Base-by-base conservation (phyloP, 1,140 invertebrate genomes). In the Drosophila bipectinata region DNA sequence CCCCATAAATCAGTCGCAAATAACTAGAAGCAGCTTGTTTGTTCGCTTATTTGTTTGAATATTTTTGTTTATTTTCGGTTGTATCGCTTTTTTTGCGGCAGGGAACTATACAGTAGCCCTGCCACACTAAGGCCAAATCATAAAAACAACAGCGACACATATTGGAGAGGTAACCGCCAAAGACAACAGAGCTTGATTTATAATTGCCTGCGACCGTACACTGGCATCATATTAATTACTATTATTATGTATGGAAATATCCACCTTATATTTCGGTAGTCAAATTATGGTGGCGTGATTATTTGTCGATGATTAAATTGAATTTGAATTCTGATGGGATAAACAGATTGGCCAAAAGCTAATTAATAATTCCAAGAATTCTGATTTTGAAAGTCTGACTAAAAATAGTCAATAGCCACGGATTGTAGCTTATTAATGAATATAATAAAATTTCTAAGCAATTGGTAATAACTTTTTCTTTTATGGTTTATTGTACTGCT, bases 1-100 rank as follows among this genome's bases (percentile, higher is more conserved):
- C 83, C 83, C 83, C 83, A 81, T 87, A 87, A 83, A 87, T 88
- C 83, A 87, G 76, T 73, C 72, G 77, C 74, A 87, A 77, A 82
- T 87, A 82, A 87, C 83, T 87, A 87, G 83, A 88, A 82, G 66
- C 79, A 55, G 78, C 71, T 75, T 81, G 68, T 85, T 77, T 78
- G 55, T 71, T 87, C 64, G 79, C 67, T 78, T 82, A 57, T 87
- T 78, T 81, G 53, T 84, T 84, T 79, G 80, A 55, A 75, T 72
- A 72, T 47, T 72, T 62, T 61, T 55, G 44, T 72, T 72, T 73
- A 72, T 72, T 72, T 53, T 72, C 56, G 49, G 41, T 54, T 41
- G 24, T 73, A 9, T 61, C 21, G 26, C 26, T 41, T 64, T 26
- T 26, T 30, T 58, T 12, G 24, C 55, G 41, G 15, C 52, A 51